A percentile compares a stretch with the other conserved stretches of the same genome.
Conservation (phyloP, 64 coral and sea anemone species). For the Actinia equina region DNA sequence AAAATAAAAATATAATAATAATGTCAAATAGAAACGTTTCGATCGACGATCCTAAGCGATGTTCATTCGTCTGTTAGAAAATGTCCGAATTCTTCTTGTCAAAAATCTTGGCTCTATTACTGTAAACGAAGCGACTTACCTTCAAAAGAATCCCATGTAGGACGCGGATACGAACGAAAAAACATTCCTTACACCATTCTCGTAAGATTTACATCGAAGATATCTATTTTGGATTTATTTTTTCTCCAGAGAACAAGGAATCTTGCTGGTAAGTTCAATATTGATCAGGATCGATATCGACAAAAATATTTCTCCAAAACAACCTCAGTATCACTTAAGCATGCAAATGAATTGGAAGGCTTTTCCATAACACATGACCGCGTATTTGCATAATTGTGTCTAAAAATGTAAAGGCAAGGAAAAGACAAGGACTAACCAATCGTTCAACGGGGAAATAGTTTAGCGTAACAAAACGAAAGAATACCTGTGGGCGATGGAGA, state of each 20-base stretch:
- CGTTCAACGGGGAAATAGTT: background rate
- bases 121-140: background rate
- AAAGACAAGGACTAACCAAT: background rate
- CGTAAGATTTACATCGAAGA: background rate
- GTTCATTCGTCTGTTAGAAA: background rate
- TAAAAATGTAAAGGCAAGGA: background rate
- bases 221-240: background rate
- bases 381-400: slow-evolving; percentile 1
- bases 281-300: slow-evolving; percentile 11
- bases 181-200: background rate
- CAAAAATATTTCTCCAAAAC: slow-evolving; percentile 13
- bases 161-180: background rate
- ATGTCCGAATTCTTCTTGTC: background rate
- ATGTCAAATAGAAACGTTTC: background rate
- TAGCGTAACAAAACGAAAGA: background rate
- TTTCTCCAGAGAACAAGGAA: background rate
- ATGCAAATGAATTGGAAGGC: slow-evolving; percentile 8
- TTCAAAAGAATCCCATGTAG: background rate
- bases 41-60: background rate
- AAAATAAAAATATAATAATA: background rate
- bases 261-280: background rate
- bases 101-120: background rate
- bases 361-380: slow-evolving; percentile 9
- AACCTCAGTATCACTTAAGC: slow-evolving; percentile 12
- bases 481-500: background rate